phyloP scores from a whole-genome alignment of 2,888 invertebrate genomes.

The Nephrotoma flavescens region DNA sequence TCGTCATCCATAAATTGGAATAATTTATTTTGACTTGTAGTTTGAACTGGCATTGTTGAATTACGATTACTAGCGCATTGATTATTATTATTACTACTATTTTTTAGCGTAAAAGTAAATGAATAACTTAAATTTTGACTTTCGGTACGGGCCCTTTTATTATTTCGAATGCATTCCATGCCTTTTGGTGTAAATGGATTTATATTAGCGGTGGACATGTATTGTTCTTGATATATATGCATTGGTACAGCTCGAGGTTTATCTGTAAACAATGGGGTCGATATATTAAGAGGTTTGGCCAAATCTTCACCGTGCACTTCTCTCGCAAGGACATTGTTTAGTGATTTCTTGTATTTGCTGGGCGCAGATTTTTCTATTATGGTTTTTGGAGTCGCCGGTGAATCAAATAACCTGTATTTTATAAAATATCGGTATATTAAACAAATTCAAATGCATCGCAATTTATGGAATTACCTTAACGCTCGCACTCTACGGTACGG shows the following conservation, averaged over 20 bases:
- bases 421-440: constrained; percentile 17
- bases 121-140: constrained; percentile 26
- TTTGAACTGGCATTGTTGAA: neutral
- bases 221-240: constrained; percentile 22
- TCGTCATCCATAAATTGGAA: constrained; percentile 28
- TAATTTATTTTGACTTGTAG: neutral
- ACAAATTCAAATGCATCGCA: neutral
- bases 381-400: constrained; percentile 75
- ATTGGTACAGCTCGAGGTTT: constrained; percentile 32
- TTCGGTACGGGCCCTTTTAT: constrained; percentile 29
- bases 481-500: constrained; percentile 45
- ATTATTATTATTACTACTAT: constrained; percentile 1
- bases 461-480: constrained; percentile 28
- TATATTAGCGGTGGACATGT: constrained; percentile 45
- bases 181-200: constrained; percentile 78
- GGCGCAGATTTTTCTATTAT: constrained; percentile 41
- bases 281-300: constrained; percentile 10
- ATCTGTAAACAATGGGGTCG: constrained; percentile 23
- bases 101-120: neutral
- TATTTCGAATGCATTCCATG: constrained; percentile 22
- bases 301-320: constrained; percentile 9
- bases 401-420: constrained; percentile 55
- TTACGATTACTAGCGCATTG: neutral
- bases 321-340: constrained; percentile 3
- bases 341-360: constrained; percentile 37